phyloP scores from a whole-genome alignment of 2,113 vertebrate species.

The Brachyhypopomus gauderio region DNA sequence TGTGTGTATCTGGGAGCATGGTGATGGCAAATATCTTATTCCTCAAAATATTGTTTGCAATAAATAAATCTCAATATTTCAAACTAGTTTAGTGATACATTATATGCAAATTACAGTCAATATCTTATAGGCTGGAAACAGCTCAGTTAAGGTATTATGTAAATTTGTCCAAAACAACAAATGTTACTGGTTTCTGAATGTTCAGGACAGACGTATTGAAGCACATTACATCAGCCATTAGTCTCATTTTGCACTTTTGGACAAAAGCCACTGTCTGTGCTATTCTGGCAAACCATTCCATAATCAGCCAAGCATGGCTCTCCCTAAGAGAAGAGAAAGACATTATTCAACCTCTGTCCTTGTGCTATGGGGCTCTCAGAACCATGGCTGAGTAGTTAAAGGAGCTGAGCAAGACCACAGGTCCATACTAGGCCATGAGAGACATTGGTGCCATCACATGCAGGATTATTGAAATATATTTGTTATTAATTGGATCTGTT shows the following conservation, averaged over 20 bases:
- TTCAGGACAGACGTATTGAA: conserved; percentile 62
- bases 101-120: too few species aligned
- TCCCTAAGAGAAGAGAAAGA: conserved; percentile 80
- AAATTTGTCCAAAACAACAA: not conserved
- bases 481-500: not conserved
- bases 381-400: conserved; percentile 78
- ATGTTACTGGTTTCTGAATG: not conserved
- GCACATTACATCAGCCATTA: conserved; percentile 67
- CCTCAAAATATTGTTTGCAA: not conserved
- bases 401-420: conserved; percentile 65
- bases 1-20: conserved; percentile 19
- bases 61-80: not conserved
- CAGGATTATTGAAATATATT: not conserved
- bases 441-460: not conserved
- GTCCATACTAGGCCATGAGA: not conserved
- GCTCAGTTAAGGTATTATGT: not conserved
- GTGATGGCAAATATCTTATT: not conserved
- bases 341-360: conserved; percentile 80
- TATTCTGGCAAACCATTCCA: conserved; percentile 78
- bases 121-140: not conserved
- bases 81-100: too few species aligned
- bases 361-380: conserved; percentile 78
- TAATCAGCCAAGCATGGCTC: conserved; percentile 77
- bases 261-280: conserved; percentile 78
- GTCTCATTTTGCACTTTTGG: conserved; percentile 73